Evolutionary conservation across 2,797 vertebrate species (phyloP).

Genomic region (Falco biarmicus): DNA sequence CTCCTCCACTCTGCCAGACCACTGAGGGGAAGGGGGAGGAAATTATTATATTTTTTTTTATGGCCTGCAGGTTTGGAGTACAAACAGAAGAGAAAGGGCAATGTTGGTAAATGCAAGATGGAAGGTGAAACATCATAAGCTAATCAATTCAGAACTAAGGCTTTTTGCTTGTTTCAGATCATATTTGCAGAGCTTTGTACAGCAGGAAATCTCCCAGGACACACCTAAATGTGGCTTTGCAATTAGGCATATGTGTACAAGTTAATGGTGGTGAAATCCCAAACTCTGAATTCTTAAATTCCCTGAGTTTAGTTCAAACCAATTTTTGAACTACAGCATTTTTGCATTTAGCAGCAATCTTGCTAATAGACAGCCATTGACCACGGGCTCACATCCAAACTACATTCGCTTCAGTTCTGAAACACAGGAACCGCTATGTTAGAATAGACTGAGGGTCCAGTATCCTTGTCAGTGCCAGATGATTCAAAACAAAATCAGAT

Average conservation of each 20-base stretch:
- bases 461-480: not conserved
- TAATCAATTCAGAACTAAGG: not conserved
- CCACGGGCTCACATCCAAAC: not conserved
- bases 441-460: not conserved
- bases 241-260: not conserved
- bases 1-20: accelerated
- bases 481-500: not conserved
- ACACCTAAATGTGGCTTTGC: not conserved
- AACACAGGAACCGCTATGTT: not conserved
- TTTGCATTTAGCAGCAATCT: not conserved
- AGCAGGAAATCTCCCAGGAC: not conserved
- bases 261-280: not conserved
- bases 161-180: not conserved
- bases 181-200: not conserved
- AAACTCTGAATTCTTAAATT: not conserved
- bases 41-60: not conserved
- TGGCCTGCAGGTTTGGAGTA: not conserved
- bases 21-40: not conserved
- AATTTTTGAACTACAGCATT: not conserved
- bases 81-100: not conserved
- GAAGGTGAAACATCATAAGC: not conserved
- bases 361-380: not conserved
- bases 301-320: not conserved
- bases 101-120: not conserved
- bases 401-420: not conserved